Base-by-base conservation (phyloP, 2,113 vertebrate genomes). In the Orthonyx spaldingii region DNA sequence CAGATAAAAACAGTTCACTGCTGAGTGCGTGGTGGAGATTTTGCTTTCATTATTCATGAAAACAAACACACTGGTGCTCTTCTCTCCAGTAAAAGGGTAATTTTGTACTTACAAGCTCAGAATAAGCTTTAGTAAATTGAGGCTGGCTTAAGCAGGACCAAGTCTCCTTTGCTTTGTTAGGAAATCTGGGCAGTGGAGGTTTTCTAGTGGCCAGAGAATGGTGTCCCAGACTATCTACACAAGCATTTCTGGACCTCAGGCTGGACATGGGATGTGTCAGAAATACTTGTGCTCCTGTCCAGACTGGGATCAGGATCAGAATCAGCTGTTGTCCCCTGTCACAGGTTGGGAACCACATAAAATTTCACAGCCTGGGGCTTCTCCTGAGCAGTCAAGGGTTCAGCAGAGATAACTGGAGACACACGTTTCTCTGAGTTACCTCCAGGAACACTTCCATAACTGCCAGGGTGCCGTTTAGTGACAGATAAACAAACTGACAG, bases 1-100 rank as follows among this genome's bases (percentile, higher is more conserved):
- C 50, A 60, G 55, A 84, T 77, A 39, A 84, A 80, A 93, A 72
- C 74, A 59, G 74, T 35, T 93, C 61, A 79, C 90, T 71, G 59
- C 83, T 66, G 75, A 84, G 55, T 26, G 35, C 0, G 0, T 30
- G 57, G 49, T 60, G 44, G 92, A 93, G 85, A 11, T 68, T 91
- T 79, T 80, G 49, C 76, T 90, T 95, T 64, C 71, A 90, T 86
- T 95, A 78, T 90, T 93, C 90, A 88, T 56, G 85, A 88, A 91
- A 95, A 93, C 81, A 89, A 76, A 59, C 80, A 68, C 0, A 0
- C 33, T 44, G 61, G 26, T 90, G 59, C 64, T 82, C 74, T 94
- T 52, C 23, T 50, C 46, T 56, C 56, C 3, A 5, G 8, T 86
- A 71, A 80, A 76, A 69, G 63, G 80, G 39, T 63, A 3, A 55